A percentile compares a stretch with the other conserved stretches of the same genome.
phyloP scores from a whole-genome alignment of 2,113 vertebrate genomes.

The Heterotis niloticus region DNA sequence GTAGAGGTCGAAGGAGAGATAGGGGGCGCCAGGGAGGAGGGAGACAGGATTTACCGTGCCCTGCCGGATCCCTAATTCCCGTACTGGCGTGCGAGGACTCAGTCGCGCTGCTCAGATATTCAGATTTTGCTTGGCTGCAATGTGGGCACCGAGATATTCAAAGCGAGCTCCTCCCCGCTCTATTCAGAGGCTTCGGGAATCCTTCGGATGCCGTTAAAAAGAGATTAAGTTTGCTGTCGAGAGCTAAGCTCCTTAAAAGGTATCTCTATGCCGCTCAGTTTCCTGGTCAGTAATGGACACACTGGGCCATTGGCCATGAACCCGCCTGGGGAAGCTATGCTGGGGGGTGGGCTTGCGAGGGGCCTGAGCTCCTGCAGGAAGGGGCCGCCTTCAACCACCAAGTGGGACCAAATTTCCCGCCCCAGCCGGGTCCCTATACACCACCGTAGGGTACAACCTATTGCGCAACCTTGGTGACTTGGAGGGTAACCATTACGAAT shows the following conservation, averaged over 20 bases:
- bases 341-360: conserved; percentile 32
- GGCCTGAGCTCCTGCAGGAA: conserved; percentile 15
- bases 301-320: conserved; percentile 50
- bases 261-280: conserved; percentile 69
- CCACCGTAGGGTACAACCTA: no score
- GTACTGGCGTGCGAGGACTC: conserved; percentile 56
- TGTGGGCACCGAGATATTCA: conserved; percentile 69
- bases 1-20: conserved; percentile 9
- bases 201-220: conserved; percentile 66
- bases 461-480: not conserved
- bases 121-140: conserved; percentile 67
- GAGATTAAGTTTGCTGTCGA: conserved; percentile 74
- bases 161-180: conserved; percentile 50
- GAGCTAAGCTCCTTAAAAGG: conserved; percentile 74
- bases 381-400: not conserved
- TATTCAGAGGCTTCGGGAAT: conserved; percentile 61
- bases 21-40: conserved; percentile 40
- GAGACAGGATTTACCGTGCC: conserved; percentile 53
- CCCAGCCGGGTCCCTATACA: conserved; percentile 13
- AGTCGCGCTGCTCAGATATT: conserved; percentile 63
- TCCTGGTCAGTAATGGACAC: conserved; percentile 67
- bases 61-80: conserved; percentile 65
- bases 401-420: not conserved
- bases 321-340: conserved; percentile 32
- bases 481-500: not conserved